Evolutionary conservation across 2,888 invertebrate species (phyloP).

Genomic region (Phaedon cochleariae): DNA sequence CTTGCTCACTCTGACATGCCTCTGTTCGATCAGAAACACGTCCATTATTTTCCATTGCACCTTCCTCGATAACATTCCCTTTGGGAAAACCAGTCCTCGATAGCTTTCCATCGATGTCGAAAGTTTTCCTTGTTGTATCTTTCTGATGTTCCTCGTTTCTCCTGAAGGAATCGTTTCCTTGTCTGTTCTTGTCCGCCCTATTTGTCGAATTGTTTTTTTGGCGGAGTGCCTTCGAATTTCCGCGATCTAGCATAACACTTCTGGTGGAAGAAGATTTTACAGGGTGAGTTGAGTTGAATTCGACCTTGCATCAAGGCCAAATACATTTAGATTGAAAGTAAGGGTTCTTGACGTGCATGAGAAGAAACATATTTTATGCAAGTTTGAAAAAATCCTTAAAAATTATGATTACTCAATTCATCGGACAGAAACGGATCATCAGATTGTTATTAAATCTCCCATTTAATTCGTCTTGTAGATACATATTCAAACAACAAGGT

Average conservation of each 20-base stretch:
- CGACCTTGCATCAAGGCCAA: too few species aligned
- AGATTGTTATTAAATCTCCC: too few species aligned
- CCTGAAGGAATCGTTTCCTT: slow-evolving; percentile 24
- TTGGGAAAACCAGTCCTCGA: background rate
- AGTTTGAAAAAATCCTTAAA: too few species aligned
- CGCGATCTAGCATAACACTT: slow-evolving; percentile 42
- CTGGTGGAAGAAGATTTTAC: slow-evolving; percentile 23
- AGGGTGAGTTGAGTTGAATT: too few species aligned
- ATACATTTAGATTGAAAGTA: too few species aligned
- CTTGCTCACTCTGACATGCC: slow-evolving; percentile 22
- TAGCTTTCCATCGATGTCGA: background rate
- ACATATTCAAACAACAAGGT: too few species aligned
- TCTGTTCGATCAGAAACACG: slow-evolving; percentile 10
- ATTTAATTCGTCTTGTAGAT: too few species aligned
- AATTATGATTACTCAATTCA: too few species aligned
- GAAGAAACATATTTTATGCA: too few species aligned
- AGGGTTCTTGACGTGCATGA: too few species aligned
- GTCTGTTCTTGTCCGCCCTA: slow-evolving; percentile 23
- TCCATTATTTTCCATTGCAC: slow-evolving; percentile 19
- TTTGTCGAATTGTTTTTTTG: slow-evolving; percentile 23
- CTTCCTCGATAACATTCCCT: slow-evolving; percentile 18
- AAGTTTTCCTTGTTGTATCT: slow-evolving; percentile 1
- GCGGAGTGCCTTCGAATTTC: background rate
- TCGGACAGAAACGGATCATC: too few species aligned
- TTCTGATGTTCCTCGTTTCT: slow-evolving; percentile 11